Percentiles rank a stretch among this genome's conserved stretches.
Conservation (phyloP, 2,888 invertebrate genomes). For the Aquatica leii region DNA sequence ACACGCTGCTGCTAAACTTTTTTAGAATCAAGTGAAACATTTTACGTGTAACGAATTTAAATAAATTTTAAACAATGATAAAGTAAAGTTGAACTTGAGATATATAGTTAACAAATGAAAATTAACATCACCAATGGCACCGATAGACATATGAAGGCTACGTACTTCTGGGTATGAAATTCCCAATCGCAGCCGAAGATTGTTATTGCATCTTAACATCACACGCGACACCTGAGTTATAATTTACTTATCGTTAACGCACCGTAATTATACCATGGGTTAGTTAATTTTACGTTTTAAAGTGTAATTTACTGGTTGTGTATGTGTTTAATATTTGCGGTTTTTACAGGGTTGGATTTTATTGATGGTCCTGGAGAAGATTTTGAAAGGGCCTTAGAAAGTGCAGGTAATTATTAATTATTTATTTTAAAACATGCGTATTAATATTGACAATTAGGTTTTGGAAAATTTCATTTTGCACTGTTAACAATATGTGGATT, state of each 20-base stretch:
- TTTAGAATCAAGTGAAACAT: no score
- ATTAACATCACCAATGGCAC: slow-evolving; percentile 51
- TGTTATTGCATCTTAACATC: slow-evolving; percentile 45
- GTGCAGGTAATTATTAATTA: slow-evolving; percentile 65
- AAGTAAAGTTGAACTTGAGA: slow-evolving; percentile 53
- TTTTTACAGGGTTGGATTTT: slow-evolving; percentile 73
- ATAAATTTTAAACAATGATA: slow-evolving; percentile 13
- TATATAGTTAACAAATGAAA: slow-evolving; percentile 52
- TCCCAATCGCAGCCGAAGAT: slow-evolving; percentile 48
- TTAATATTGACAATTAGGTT: slow-evolving; percentile 71
- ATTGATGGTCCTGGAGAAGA: slow-evolving; percentile 75
- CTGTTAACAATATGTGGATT: slow-evolving; percentile 79
- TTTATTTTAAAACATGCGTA: background rate
- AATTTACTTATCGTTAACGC: slow-evolving; percentile 15
- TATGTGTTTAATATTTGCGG: background rate
- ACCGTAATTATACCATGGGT: slow-evolving; percentile 37
- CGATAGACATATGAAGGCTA: slow-evolving; percentile 51
- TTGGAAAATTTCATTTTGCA: slow-evolving; percentile 83
- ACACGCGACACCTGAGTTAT: slow-evolving; percentile 24
- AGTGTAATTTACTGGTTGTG: background rate
- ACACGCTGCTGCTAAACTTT: no score
- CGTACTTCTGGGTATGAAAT: slow-evolving; percentile 51
- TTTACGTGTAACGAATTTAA: no score
- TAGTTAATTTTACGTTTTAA: slow-evolving; percentile 28
- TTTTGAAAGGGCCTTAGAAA: slow-evolving; percentile 76